Percentiles rank a stretch among this genome's conserved stretches.
These are phyloP conservation scores for Pontoporia blainvillei DNA, from an alignment of 2,113 vertebrate genomes.

Conservation along the genomic window DNA sequence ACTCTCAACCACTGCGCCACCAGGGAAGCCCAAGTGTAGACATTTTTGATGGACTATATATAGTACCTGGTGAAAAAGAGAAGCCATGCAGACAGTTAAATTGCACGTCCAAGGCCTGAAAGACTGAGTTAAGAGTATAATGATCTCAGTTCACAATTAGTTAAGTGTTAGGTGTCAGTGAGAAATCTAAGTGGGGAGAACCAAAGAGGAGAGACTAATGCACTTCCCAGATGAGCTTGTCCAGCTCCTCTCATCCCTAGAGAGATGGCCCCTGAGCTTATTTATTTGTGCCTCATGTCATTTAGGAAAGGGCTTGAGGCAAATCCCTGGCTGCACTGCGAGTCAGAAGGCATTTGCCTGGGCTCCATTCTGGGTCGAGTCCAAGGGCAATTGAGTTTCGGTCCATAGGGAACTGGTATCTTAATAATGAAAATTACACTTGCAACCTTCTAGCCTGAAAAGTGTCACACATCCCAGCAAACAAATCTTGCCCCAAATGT, in stretches of 20 bases:
- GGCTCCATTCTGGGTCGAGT: background rate
- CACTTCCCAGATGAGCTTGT: background rate
- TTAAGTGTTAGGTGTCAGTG: constrained; percentile 19
- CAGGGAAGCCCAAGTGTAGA: background rate
- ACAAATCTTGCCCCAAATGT: background rate
- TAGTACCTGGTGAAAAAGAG: background rate
- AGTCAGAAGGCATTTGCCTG: background rate
- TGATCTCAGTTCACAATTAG: constrained; percentile 38
- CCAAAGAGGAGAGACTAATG: background rate
- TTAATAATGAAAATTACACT: background rate
- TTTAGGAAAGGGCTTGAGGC: background rate
- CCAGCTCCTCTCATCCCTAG: background rate
- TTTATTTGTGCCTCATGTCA: background rate
- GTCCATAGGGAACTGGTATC: background rate
- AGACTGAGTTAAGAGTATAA: background rate
- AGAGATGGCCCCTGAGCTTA: background rate
- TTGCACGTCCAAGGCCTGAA: background rate
- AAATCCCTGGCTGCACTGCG: background rate
- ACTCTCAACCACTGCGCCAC: too few species aligned
- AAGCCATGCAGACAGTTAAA: background rate
- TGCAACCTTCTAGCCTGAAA: background rate
- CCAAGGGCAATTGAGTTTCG: background rate
- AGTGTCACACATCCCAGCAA: background rate
- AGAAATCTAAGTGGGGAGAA: background rate
- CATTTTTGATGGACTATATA: background rate